A percentile compares a stretch with the other conserved stretches of the same genome.
These are phyloP conservation scores for Esox lucius DNA, from an alignment of 2,797 vertebrate species.

Conservation along the genomic window DNA sequence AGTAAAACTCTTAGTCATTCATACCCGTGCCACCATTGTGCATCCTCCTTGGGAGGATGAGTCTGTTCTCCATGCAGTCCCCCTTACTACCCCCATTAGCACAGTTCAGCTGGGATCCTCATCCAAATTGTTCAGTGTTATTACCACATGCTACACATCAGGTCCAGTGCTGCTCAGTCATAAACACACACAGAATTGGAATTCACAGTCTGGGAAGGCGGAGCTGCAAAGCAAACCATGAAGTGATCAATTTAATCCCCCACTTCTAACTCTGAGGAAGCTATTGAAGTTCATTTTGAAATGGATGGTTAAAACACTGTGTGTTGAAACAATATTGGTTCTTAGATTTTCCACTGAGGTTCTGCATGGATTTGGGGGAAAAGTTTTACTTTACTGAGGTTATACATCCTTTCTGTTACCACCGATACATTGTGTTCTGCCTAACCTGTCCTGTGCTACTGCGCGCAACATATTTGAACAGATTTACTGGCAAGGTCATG, in stretches of 20 bases:
- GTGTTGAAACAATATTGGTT: not conserved
- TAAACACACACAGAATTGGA: constrained; percentile 11
- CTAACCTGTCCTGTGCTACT: not conserved
- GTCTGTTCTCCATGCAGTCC: too few species aligned
- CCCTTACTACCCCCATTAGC: constrained; percentile 68
- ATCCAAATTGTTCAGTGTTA: constrained; percentile 55
- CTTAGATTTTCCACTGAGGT: not conserved
- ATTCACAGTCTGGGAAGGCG: constrained; percentile 17
- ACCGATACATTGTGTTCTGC: constrained; percentile 32
- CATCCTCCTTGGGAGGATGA: too few species aligned
- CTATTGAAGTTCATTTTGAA: constrained; percentile 30
- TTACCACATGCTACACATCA: constrained; percentile 55
- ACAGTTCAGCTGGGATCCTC: constrained; percentile 67
- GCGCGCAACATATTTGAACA: too few species aligned
- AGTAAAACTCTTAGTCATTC: too few species aligned
- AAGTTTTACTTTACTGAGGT: not conserved
- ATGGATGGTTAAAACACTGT: not conserved
- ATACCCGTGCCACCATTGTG: not conserved
- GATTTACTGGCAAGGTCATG: too few species aligned
- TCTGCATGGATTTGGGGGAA: not conserved
- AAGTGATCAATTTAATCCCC: constrained; percentile 34
- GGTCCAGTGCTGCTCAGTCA: constrained; percentile 31
- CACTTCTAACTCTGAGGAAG: not conserved
- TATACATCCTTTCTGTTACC: constrained; percentile 25
- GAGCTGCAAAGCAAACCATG: constrained; percentile 19